Evolutionary conservation across 2,888 invertebrate species (phyloP), one percentile per base, ranked within the genome.

Genomic region (Orgyia antiqua): DNA sequence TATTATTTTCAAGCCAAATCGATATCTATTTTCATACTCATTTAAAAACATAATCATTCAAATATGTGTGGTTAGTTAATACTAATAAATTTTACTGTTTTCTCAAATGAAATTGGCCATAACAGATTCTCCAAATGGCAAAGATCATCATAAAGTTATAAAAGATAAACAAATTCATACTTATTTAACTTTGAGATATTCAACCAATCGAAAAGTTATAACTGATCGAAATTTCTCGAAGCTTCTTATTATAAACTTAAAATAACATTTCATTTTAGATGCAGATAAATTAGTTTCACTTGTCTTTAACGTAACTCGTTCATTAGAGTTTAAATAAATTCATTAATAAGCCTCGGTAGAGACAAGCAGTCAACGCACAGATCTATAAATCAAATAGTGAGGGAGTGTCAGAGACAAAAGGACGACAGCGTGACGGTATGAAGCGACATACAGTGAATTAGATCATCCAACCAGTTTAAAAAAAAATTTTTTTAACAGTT

Each of bases 321-420:
- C 84, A 84, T 86, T 86, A 84, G 73, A 70, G 78, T 82, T 84
- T 76, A 82, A 84, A 86, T 84, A 82, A 83, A 84, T 80, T 84
- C 83, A 84, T 86, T 86, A 84, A 86, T 84, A 80, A 82, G 74
- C 67, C 46, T 49, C 36, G 56, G 51, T 48, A 60, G 74, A 77
- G 82, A 83, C 82, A 78, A 71, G 69, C 68, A 75, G 75, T 80
- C 79, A 75, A 71, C 82, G 80, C 58, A 71, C 60, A 68, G 71
- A 74, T 78, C 80, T 80, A 84, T 86, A 84, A 84, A 86, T 86
- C 84, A 86, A 84, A 84, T 80, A 76, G 78, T 77, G 72, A 79
- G 84, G 80, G 84, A 73, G 76, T 79, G 84, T 83, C 80, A 80
- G 47, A 70, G 69, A 84, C 83, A 83, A 83, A 78, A 73, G 77